phyloP scores from a whole-genome alignment of 2,797 vertebrate species.

The Selene dorsalis region DNA sequence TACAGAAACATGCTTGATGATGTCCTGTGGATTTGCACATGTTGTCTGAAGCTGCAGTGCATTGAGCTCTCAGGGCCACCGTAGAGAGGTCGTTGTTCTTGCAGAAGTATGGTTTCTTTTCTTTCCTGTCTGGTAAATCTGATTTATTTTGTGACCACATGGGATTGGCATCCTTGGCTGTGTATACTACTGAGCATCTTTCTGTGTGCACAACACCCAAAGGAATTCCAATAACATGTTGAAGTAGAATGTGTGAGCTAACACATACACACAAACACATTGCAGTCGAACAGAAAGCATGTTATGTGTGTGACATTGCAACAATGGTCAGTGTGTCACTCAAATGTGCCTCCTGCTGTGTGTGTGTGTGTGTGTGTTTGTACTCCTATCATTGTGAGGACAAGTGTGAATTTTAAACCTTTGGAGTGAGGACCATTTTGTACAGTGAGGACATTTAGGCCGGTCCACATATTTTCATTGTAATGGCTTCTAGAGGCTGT shows the following conservation, averaged over 20 bases:
- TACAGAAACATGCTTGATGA: too few relatives aligned
- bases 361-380: conserved; percentile 13
- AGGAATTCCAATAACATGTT: conserved; percentile 3
- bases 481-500: too few relatives aligned
- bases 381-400: too few relatives aligned
- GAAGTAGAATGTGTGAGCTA: not conserved
- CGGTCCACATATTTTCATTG: too few relatives aligned
- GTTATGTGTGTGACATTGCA: conserved; percentile 12
- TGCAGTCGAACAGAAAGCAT: not conserved
- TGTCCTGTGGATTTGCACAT: not conserved
- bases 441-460: too few relatives aligned
- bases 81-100: not conserved
- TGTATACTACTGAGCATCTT: not conserved
- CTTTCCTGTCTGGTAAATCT: not conserved
- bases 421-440: too few relatives aligned
- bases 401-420: too few relatives aligned
- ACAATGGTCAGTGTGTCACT: conserved; percentile 33
- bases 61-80: not conserved
- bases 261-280: not conserved
- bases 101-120: not conserved
- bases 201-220: not conserved
- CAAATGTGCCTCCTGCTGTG: conserved; percentile 20
- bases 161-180: not conserved
- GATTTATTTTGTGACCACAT: not conserved
- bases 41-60: too few relatives aligned